Conservation (phyloP, 2,113 vertebrate species). For the Phalacrocorax brasilianus region DNA sequence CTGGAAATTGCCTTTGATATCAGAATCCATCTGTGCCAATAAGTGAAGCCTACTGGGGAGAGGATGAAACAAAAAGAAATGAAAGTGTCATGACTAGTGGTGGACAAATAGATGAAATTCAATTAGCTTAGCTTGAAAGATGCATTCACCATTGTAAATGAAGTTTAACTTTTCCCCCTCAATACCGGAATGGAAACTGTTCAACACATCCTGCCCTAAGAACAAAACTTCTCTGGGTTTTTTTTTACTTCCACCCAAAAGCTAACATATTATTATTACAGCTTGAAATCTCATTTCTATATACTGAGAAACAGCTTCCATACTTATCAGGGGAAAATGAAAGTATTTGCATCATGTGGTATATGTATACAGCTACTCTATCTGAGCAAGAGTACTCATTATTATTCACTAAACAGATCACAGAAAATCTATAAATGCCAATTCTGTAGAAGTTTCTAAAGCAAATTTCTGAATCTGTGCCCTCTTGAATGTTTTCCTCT, state of each 20-base stretch:
- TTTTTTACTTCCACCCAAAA: neutral
- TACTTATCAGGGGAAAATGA: neutral
- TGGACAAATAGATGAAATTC: neutral
- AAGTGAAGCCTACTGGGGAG: neutral
- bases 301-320: neutral
- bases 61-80: conserved; percentile 33
- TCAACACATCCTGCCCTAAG: neutral
- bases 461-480: neutral
- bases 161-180: neutral
- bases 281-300: neutral
- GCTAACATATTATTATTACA: neutral
- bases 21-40: neutral
- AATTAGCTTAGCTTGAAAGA: neutral
- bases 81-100: neutral
- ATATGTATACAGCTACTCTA: neutral
- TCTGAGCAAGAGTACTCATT: neutral
- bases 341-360: neutral
- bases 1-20: conserved; percentile 40
- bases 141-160: neutral
- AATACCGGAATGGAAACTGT: neutral
- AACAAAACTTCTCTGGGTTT: neutral
- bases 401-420: neutral
- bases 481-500: neutral
- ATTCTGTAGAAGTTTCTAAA: neutral
- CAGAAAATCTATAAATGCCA: neutral